Conservation (phyloP, 2,113 vertebrate species). For the Corynorhinus townsendii region DNA sequence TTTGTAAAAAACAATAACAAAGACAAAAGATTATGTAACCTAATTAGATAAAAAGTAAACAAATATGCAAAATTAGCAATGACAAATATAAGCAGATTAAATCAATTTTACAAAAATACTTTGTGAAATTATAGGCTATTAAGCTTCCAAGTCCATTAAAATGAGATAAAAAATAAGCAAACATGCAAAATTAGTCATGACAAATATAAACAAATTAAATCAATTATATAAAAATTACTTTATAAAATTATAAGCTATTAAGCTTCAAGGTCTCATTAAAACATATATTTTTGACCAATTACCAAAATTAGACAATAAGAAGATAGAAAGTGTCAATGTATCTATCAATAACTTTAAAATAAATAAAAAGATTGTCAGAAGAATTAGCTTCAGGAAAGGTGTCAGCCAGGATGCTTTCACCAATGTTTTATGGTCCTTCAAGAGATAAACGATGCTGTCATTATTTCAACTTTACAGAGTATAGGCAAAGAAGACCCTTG, state of each 20-base stretch:
- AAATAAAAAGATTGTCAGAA: constrained; percentile 20
- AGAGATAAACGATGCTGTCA: neutral
- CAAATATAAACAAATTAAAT: neutral
- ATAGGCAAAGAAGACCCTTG: neutral
- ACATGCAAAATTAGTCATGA: neutral
- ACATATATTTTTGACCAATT: neutral
- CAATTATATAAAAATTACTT: constrained; percentile 19
- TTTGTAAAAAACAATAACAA: neutral
- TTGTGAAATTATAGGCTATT: constrained; percentile 17
- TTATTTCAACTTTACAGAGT: neutral
- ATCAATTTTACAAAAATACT: constrained; percentile 16
- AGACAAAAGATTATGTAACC: constrained; percentile 2
- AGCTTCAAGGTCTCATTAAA: constrained; percentile 2
- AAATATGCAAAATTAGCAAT: neutral
- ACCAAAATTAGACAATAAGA: neutral
- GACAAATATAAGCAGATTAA: neutral
- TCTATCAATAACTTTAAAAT: neutral
- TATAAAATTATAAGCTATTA: constrained; percentile 4
- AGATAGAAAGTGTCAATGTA: neutral
- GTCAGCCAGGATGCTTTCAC: neutral
- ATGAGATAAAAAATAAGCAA: neutral
- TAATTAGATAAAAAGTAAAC: neutral
- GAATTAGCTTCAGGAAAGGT: neutral
- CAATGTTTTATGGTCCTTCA: neutral
- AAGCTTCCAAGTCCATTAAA: neutral